These are phyloP conservation scores for Chloebia gouldiae DNA, from an alignment of 2,113 vertebrate genomes.

Conservation along the genomic window DNA sequence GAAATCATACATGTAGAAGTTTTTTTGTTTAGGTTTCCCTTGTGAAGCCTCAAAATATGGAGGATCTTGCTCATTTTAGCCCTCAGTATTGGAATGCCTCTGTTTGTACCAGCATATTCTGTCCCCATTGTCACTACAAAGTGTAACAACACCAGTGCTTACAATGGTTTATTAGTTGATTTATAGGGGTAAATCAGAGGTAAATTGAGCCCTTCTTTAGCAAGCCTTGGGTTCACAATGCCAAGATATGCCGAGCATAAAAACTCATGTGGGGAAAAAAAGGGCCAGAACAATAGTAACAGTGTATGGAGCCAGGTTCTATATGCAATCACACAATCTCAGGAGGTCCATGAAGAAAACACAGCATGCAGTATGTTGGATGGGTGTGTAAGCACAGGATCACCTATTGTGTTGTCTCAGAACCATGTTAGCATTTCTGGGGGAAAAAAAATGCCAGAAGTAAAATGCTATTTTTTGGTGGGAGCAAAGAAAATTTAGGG, in stretches of 20 bases:
- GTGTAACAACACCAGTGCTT: constrained; percentile 10
- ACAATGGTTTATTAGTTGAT: constrained; percentile 66
- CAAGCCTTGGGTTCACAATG: constrained; percentile 42
- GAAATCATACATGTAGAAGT: background rate
- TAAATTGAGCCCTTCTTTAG: constrained; percentile 61
- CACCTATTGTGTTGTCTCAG: background rate
- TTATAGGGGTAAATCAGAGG: constrained; percentile 70
- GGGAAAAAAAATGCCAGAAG: background rate
- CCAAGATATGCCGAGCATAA: constrained; percentile 56
- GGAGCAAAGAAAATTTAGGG: background rate
- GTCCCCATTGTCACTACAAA: background rate
- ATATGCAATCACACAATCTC: background rate
- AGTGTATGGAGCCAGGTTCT: constrained; percentile 60
- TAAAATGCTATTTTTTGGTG: background rate
- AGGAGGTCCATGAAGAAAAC: constrained; percentile 20
- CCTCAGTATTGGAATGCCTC: background rate
- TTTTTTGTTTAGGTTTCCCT: background rate
- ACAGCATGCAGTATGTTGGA: background rate
- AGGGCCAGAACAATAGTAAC: constrained; percentile 49
- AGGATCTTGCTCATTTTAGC: background rate
- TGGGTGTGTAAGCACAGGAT: background rate
- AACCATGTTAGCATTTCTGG: background rate
- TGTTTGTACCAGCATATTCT: background rate
- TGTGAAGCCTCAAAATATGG: background rate
- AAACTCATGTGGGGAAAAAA: background rate